Percentiles rank a stretch among this genome's conserved stretches.
These are phyloP conservation scores for Hyperoplus lanceolatus DNA, from an alignment of 2,797 vertebrate species.

Conservation along the genomic window DNA sequence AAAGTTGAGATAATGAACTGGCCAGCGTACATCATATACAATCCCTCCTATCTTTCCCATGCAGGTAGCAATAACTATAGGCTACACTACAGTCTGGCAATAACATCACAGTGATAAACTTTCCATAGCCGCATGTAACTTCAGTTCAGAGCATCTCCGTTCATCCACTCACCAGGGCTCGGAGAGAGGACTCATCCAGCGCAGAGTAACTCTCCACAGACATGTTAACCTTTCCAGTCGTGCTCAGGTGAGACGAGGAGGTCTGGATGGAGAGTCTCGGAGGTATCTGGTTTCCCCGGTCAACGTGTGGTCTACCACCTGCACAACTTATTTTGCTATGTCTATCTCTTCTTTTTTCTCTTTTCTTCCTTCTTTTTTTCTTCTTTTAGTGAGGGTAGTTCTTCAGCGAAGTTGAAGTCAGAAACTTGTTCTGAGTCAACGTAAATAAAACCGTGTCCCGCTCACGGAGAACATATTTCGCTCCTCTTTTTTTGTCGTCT, in stretches of 20 bases:
- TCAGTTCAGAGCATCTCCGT: constrained; percentile 9
- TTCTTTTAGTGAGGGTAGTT: neutral
- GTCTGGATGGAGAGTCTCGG: neutral
- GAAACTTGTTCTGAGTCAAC: constrained; percentile 8
- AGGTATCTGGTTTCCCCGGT: constrained; percentile 5
- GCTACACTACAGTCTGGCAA: too few species aligned
- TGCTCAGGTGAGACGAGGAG: constrained; percentile 49
- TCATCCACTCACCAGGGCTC: constrained; percentile 88
- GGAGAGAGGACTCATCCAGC: constrained; percentile 89
- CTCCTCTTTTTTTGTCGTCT: constrained; percentile 3
- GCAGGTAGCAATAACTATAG: neutral
- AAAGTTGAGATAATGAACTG: neutral
- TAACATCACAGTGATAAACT: neutral
- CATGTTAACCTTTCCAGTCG: constrained; percentile 70
- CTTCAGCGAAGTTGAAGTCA: neutral
- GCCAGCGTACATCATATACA: too few species aligned
- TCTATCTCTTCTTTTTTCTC: neutral
- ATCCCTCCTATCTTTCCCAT: neutral
- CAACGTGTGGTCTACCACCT: constrained; percentile 64
- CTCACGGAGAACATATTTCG: constrained; percentile 32
- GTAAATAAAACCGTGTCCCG: neutral
- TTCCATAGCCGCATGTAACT: neutral
- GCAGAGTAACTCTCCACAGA: constrained; percentile 86
- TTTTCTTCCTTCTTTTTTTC: neutral
- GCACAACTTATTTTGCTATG: constrained; percentile 21